These are phyloP conservation scores for Sphyrna mokarran DNA, from an alignment of 2,113 vertebrate species.

Conservation along the genomic window DNA sequence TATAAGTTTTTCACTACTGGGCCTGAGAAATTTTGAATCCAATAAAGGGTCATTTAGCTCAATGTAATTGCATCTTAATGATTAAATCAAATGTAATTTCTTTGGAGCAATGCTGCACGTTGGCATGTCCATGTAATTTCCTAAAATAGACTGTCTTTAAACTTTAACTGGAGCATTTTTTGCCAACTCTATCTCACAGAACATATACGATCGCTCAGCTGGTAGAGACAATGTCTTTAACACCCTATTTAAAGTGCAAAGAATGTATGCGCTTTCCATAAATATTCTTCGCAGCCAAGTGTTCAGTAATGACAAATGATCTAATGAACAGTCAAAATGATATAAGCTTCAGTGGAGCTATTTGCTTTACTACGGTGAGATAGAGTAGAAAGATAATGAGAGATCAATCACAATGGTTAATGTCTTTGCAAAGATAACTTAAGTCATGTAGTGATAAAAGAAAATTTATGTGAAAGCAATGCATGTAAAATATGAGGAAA, in stretches of 20 bases:
- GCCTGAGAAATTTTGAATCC: background rate
- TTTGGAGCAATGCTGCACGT: background rate
- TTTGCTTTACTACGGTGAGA: background rate
- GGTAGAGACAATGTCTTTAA: background rate
- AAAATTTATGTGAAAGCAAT: background rate
- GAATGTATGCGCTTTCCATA: background rate
- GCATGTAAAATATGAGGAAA: background rate
- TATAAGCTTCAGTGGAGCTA: background rate
- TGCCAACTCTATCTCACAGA: background rate
- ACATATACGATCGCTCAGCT: background rate
- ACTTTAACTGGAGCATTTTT: background rate
- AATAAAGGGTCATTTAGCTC: background rate
- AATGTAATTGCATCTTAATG: background rate
- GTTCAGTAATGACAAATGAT: conserved; percentile 24
- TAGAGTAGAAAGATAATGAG: background rate
- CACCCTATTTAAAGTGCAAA: conserved; percentile 27
- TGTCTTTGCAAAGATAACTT: background rate
- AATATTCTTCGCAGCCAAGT: conserved; percentile 4
- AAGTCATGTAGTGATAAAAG: background rate
- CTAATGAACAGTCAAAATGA: background rate
- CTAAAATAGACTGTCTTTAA: background rate
- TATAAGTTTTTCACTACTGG: background rate
- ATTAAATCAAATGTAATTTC: background rate
- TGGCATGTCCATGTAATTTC: background rate
- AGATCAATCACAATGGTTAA: background rate